Evolutionary conservation across 1,140 invertebrate genomes (phyloP), one percentile per base, ranked within the genome.

Genomic region (Bradysia coprophila): DNA sequence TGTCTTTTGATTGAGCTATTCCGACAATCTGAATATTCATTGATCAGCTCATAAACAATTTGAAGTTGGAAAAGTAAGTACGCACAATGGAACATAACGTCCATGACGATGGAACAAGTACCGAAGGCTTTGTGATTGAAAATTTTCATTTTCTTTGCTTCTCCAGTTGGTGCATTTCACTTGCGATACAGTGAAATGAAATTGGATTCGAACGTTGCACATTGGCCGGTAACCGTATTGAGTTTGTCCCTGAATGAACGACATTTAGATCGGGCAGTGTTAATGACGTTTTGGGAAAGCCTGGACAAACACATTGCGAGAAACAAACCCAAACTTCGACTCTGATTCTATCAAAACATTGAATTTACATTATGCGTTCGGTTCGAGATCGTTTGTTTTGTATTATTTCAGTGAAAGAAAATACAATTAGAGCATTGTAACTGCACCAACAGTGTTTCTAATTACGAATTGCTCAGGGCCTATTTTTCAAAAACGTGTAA

Each of bases 201-300:
- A 53, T 49, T 96, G 48, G 94, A 98, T 59, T 63, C 75, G n/a
- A n/a, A n/a, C n/a, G n/a, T n/a, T n/a, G n/a, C n/a, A n/a, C n/a
- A n/a, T n/a, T n/a, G n/a, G n/a, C 85, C 87, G 19, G 95, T 98
- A 1, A 83, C 82, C 20, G 78, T 98, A n/a, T 78, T 98, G 37
- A 78, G 89, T 59, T 65, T 98, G 4, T 94, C 90, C 40, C 71
- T 87, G 53, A 85, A 81, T 38, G 94, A 93, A 66, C 67, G 95
- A 24, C 94, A 98, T 76, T 78, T 98, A 48, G 95, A 98, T 67
- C 70, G 92, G 54, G n/a, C n/a, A n/a, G n/a, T n/a, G n/a, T n/a
- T n/a, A n/a, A n/a, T n/a, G n/a, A n/a, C n/a, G n/a, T n/a, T 98
- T 64, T 98, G 95, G 95, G 93, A 97, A 65, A 81, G 79, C 47